phyloP scores from a whole-genome alignment of 2,113 vertebrate species.

The Paedocypris sp. region DNA sequence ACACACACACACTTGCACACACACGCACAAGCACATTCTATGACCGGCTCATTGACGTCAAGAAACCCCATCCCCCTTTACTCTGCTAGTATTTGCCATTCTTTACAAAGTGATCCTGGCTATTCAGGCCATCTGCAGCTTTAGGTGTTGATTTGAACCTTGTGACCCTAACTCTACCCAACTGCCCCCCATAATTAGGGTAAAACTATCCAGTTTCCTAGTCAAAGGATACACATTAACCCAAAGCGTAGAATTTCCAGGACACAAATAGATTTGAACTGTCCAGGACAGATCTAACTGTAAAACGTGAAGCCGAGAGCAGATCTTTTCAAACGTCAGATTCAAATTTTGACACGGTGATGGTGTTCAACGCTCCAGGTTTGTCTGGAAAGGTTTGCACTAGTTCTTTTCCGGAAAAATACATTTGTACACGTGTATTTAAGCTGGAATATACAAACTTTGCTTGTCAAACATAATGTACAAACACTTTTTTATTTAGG shows the following conservation, averaged over 20 bases:
- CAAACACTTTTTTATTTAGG: too few species aligned
- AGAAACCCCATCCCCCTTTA: constrained; percentile 25
- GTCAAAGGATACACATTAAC: constrained; percentile 8
- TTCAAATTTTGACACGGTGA: too few species aligned
- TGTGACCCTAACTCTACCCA: constrained; percentile 35
- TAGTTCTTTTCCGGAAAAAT: too few species aligned
- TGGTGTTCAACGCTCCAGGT: too few species aligned
- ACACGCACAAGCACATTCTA: constrained; percentile 15
- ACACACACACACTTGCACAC: constrained; percentile 1
- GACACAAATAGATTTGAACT: too few species aligned
- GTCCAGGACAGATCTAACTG: too few species aligned
- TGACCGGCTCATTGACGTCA: constrained; percentile 44
- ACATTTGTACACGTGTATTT: too few species aligned
- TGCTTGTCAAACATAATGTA: too few species aligned
- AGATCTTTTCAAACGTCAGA: too few species aligned
- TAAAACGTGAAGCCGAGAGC: too few species aligned
- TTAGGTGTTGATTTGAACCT: constrained; percentile 36
- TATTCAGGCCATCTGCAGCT: constrained; percentile 44
- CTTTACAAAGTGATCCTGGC: constrained; percentile 35
- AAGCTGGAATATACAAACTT: too few species aligned
- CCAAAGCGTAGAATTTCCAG: background rate
- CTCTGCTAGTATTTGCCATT: constrained; percentile 16
- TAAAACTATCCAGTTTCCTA: constrained; percentile 35
- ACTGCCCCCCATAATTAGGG: constrained; percentile 35
- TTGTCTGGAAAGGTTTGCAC: too few species aligned